Percentiles rank a stretch among this genome's conserved stretches.
Evolutionary conservation across 2,113 vertebrate species (phyloP).

Genomic region (Hystrix brachyura): DNA sequence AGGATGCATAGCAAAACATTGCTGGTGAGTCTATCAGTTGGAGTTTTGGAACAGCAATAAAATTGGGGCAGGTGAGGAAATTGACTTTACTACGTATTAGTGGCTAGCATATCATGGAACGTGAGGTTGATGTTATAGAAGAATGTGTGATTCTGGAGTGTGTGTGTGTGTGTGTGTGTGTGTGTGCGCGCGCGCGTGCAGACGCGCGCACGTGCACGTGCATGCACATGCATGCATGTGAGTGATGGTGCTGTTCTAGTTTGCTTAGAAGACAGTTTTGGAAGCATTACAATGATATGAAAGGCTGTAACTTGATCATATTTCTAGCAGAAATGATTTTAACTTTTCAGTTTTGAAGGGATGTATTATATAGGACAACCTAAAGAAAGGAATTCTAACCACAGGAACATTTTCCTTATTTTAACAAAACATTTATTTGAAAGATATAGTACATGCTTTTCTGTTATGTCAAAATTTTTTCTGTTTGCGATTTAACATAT

Average conservation of each 20-base stretch:
- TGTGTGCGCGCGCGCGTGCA: neutral
- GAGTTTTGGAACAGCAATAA: neutral
- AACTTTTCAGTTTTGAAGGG: neutral
- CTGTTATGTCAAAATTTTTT: slow-evolving; percentile 3
- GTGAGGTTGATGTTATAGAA: neutral
- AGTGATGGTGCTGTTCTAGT: neutral
- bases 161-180: neutral
- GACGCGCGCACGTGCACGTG: too few species aligned
- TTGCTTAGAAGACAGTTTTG: slow-evolving; percentile 26
- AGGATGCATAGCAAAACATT: neutral
- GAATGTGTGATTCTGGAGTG: neutral
- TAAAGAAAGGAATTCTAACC: slow-evolving; percentile 2
- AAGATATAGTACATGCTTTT: neutral
- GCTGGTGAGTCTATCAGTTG: neutral
- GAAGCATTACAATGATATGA: slow-evolving; percentile 11
- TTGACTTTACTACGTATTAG: neutral
- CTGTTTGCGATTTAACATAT: slow-evolving; percentile 31
- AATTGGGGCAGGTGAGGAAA: neutral
- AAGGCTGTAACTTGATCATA: slow-evolving; percentile 21
- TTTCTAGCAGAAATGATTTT: slow-evolving; percentile 12
- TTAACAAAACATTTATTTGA: slow-evolving; percentile 33
- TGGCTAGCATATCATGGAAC: neutral
- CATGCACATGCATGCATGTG: too few species aligned
- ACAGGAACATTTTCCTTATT: neutral
- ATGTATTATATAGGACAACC: neutral